These are phyloP conservation scores for Scaptomyza caliginosa DNA, from an alignment of 2,888 invertebrate species.

Conservation along the genomic window DNA sequence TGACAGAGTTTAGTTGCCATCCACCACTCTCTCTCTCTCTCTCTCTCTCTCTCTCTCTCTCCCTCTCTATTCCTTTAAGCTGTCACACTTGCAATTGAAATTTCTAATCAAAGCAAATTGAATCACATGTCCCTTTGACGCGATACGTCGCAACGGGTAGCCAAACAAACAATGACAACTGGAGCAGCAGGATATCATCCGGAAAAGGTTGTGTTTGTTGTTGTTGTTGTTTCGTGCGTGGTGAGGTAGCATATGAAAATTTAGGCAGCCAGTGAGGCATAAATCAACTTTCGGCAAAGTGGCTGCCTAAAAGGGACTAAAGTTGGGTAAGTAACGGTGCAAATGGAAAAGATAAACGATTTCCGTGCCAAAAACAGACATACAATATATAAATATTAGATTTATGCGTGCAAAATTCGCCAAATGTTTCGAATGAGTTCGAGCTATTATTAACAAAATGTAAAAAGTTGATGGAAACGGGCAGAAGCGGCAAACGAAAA, in stretches of 20 bases:
- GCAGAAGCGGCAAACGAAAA: not conserved
- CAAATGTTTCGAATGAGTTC: not conserved
- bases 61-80: not conserved
- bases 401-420: not conserved
- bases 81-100: conserved; percentile 54
- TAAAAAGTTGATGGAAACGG: not conserved
- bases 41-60: not conserved
- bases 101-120: conserved; percentile 79
- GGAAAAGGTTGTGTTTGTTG: conserved; percentile 36
- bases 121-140: conserved; percentile 72
- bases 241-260: conserved; percentile 47
- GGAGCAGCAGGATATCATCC: conserved; percentile 39
- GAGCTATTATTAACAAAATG: not conserved
- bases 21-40: no score
- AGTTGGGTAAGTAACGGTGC: conserved; percentile 21
- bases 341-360: conserved; percentile 58
- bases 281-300: conserved; percentile 63
- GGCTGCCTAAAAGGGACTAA: conserved; percentile 41
- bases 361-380: conserved; percentile 28
- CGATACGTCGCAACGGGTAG: conserved; percentile 42
- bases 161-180: conserved; percentile 51
- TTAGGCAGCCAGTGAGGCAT: conserved; percentile 41
- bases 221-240: conserved; percentile 21
- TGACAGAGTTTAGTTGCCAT: conserved; percentile 42
- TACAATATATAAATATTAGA: not conserved